Evolutionary conservation across 2,888 invertebrate genomes (phyloP).

Genomic region (Kryphioiulus occultus): DNA sequence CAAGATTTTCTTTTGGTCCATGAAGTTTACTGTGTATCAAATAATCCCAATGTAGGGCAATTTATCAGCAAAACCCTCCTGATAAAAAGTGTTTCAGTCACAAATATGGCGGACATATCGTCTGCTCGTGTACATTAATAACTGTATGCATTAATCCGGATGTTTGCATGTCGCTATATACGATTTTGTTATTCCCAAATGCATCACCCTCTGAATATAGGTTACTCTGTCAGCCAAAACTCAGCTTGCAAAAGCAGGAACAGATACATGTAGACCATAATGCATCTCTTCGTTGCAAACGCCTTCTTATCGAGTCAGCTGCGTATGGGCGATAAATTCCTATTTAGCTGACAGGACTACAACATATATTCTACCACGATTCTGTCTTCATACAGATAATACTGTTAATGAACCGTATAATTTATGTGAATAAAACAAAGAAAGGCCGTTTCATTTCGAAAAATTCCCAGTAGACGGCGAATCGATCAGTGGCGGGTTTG

Average conservation of each 20-base stretch:
- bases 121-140: too few relatives aligned
- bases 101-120: too few relatives aligned
- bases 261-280: too few relatives aligned
- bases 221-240: background rate
- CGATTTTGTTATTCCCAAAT: background rate
- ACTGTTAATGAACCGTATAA: background rate
- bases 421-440: background rate
- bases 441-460: background rate
- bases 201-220: background rate
- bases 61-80: too few relatives aligned
- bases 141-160: background rate
- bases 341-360: background rate
- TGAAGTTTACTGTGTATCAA: too few relatives aligned
- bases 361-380: background rate
- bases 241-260: background rate
- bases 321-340: background rate
- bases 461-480: background rate
- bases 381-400: background rate
- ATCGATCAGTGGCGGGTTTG: background rate
- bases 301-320: background rate
- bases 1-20: too few relatives aligned
- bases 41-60: too few relatives aligned
- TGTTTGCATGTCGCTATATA: background rate
- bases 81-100: too few relatives aligned
- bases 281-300: background rate